phyloP scores from a whole-genome alignment of 2,888 invertebrate genomes.

The Dascillus cervinus region DNA sequence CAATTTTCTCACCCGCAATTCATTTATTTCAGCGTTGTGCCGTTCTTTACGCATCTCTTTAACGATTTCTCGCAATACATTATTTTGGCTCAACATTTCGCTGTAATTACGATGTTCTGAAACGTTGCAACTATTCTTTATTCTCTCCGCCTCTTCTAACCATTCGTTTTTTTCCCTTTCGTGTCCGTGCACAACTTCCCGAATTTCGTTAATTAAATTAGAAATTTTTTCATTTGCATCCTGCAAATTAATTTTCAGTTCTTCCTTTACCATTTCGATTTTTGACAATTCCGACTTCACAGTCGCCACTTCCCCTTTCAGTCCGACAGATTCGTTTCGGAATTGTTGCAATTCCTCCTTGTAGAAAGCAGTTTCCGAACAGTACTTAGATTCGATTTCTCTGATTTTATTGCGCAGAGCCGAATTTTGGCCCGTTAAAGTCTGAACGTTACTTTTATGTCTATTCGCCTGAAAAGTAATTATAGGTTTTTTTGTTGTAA shows the following conservation, averaged over 20 bases:
- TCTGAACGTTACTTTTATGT: constrained; percentile 11
- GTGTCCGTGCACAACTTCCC: constrained; percentile 7
- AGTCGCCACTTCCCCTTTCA: constrained; percentile 10
- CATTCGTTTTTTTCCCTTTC: constrained; percentile 7
- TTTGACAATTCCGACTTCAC: constrained; percentile 4
- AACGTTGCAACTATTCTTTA: constrained; percentile 9
- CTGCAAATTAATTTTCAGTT: constrained; percentile 5
- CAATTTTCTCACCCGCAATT: constrained; percentile 16
- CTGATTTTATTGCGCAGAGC: constrained; percentile 12
- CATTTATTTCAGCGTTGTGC: constrained; percentile 8
- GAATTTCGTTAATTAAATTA: constrained; percentile 9
- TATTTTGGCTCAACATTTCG: constrained; percentile 16
- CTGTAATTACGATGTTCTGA: constrained; percentile 15
- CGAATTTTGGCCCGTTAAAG: constrained; percentile 15
- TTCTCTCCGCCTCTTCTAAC: constrained; percentile 4
- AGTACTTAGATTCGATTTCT: constrained; percentile 13
- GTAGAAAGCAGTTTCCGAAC: constrained; percentile 12
- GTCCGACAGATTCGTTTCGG: constrained; percentile 7
- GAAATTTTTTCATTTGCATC: constrained; percentile 8
- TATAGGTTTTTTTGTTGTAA: no score
- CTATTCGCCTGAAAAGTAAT: constrained; percentile 14
- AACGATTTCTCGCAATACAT: constrained; percentile 20
- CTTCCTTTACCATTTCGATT: constrained; percentile 1
- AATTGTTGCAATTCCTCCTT: constrained; percentile 14
- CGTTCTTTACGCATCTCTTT: constrained; percentile 20